Conservation (phyloP, 2,797 vertebrate genomes). For the Anolis apletophallus region DNA sequence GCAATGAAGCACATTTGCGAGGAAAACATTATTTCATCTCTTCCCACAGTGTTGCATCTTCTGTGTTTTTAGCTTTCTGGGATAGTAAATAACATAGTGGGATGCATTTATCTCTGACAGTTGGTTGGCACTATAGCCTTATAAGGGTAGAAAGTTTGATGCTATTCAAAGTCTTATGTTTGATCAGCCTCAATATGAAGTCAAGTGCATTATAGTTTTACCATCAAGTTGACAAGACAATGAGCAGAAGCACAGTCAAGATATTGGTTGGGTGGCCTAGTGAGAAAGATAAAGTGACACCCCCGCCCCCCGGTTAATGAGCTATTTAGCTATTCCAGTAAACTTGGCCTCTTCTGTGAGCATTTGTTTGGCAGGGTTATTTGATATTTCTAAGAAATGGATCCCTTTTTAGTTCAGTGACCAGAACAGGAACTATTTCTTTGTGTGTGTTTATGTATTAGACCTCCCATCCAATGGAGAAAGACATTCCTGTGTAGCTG, state of each 20-base stretch:
- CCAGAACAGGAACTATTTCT: constrained; percentile 65
- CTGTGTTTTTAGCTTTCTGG: constrained; percentile 58
- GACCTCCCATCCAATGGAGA: constrained; percentile 38
- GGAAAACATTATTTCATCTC: constrained; percentile 78
- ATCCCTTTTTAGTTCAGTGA: constrained; percentile 66
- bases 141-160: background rate
- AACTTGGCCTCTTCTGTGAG: constrained; percentile 57
- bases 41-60: constrained; percentile 66
- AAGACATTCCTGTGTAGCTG: constrained; percentile 58
- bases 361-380: constrained; percentile 73
- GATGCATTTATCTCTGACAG: constrained; percentile 19
- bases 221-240: constrained; percentile 52
- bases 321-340: constrained; percentile 60
- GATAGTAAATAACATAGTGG: constrained; percentile 49
- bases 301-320: constrained; percentile 69
- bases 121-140: background rate
- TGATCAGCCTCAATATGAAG: constrained; percentile 34
- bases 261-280: constrained; percentile 61
- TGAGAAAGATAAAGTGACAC: constrained; percentile 56
- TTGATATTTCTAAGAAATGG: constrained; percentile 68
- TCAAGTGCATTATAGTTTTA: constrained; percentile 57
- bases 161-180: background rate
- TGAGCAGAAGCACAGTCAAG: constrained; percentile 63
- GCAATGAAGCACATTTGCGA: constrained; percentile 77
- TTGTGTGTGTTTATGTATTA: constrained; percentile 58